Conservation (phyloP, 1,140 invertebrate genomes). For the Parapsyche elsis region DNA sequence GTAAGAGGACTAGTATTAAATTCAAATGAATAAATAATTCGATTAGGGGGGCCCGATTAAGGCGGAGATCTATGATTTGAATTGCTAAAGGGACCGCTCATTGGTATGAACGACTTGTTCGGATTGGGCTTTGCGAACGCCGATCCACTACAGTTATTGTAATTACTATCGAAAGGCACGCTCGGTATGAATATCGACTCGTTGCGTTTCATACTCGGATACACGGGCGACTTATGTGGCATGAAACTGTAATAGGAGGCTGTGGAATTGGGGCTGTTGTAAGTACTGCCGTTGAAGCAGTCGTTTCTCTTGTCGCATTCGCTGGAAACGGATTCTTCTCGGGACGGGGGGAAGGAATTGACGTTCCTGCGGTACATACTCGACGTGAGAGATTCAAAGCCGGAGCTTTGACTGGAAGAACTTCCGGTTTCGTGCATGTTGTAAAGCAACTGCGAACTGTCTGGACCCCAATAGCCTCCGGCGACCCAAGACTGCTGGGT, state of each 20-base stretch:
- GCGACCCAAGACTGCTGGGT: constrained; percentile 65
- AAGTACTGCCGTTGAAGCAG: constrained; percentile 3
- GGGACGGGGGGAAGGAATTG: constrained; percentile 63
- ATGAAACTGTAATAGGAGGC: constrained; percentile 40
- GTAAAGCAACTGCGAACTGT: constrained; percentile 61
- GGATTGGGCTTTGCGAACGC: constrained; percentile 33
- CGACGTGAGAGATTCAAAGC: constrained; percentile 66
- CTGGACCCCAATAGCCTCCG: constrained; percentile 66
- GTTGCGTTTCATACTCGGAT: constrained; percentile 37
- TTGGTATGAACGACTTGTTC: not conserved
- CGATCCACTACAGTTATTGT: constrained; percentile 33
- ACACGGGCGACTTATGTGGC: constrained; percentile 32
- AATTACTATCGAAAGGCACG: constrained; percentile 46
- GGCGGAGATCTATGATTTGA: not conserved
- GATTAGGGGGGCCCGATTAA: too few relatives aligned
- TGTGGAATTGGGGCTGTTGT: constrained; percentile 10
- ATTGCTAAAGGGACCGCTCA: not conserved
- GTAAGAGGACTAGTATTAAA: too few relatives aligned
- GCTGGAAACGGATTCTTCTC: constrained; percentile 63
- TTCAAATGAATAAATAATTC: too few relatives aligned
- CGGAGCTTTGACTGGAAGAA: constrained; percentile 68
- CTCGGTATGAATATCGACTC: constrained; percentile 40
- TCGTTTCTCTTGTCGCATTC: constrained; percentile 59
- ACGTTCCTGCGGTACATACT: constrained; percentile 62
- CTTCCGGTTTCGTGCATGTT: constrained; percentile 62